Conservation (phyloP, 2,113 vertebrate species). For the Panthera tigris region DNA sequence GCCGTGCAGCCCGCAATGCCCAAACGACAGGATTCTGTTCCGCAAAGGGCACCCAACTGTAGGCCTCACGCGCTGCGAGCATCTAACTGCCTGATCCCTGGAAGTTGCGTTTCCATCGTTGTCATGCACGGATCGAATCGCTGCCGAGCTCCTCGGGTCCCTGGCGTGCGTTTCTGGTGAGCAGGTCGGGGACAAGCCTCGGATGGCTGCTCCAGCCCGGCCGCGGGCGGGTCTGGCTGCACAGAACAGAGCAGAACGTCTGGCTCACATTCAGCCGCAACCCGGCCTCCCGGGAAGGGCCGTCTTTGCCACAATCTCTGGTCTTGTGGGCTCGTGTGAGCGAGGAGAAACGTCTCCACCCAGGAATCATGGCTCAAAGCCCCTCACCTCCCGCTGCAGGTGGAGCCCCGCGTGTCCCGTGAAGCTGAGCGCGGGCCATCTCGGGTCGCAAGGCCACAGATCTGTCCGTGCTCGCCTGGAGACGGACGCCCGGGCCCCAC, state of each 20-base stretch:
- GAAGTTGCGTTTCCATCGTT: background rate
- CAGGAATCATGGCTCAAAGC: background rate
- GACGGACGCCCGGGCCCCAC: background rate
- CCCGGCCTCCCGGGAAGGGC: background rate
- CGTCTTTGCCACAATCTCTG: background rate
- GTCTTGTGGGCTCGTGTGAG: background rate
- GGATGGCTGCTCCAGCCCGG: background rate
- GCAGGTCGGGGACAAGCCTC: background rate
- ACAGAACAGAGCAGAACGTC: background rate
- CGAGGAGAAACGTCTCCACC: background rate
- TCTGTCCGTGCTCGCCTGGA: background rate
- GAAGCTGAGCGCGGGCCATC: background rate
- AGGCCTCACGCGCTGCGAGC: background rate
- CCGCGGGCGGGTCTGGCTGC: background rate
- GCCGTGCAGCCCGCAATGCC: rapidly evolving
- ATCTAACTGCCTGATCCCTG: rapidly evolving
- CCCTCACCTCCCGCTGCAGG: background rate
- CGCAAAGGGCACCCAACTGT: background rate
- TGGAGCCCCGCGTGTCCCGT: rapidly evolving
- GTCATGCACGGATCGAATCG: rapidly evolving
- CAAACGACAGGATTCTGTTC: background rate
- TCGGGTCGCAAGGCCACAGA: rapidly evolving
- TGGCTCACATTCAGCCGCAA: background rate
- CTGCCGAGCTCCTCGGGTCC: background rate
- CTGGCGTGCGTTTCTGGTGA: background rate